phyloP scores from a whole-genome alignment of 2,888 invertebrate species.

The Meandrusa payeni region DNA sequence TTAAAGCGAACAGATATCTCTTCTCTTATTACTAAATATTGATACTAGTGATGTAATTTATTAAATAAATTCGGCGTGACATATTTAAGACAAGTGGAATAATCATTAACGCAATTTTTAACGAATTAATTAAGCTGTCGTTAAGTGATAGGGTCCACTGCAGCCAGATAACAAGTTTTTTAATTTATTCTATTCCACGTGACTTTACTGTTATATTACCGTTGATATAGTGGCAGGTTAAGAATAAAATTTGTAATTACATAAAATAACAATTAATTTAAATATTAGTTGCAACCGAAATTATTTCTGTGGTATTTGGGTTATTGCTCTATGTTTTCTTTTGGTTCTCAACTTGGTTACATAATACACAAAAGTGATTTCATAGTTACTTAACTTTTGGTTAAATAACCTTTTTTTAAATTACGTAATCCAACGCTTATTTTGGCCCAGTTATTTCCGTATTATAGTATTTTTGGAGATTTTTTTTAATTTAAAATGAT shows the following conservation, averaged over 20 bases:
- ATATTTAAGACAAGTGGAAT: too few species aligned
- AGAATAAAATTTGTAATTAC: slow-evolving; percentile 1
- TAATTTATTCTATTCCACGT: neutral
- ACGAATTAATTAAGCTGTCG: slow-evolving; percentile 10
- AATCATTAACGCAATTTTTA: too few species aligned
- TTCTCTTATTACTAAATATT: too few species aligned
- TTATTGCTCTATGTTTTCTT: neutral
- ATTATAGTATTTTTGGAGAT: too few species aligned
- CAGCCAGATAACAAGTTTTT: slow-evolving; percentile 1
- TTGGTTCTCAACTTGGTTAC: slow-evolving; percentile 4
- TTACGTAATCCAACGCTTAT: too few species aligned
- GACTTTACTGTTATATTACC: neutral
- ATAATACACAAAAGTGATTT: neutral
- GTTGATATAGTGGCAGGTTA: neutral
- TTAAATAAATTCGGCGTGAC: too few species aligned
- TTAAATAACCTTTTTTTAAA: too few species aligned
- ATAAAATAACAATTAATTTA: slow-evolving; percentile 5
- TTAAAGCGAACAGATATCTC: too few species aligned
- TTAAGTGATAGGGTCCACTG: slow-evolving; percentile 1
- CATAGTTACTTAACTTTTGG: slow-evolving; percentile 3
- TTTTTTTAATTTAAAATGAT: too few species aligned
- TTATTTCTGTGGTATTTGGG: slow-evolving; percentile 4
- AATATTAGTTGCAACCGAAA: neutral
- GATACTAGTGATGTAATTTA: too few species aligned
- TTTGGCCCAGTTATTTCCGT: too few species aligned